Percentiles rank a stretch among this genome's conserved stretches.
Evolutionary conservation across 2,888 invertebrate genomes (phyloP).

Genomic region (Eledone cirrhosa): DNA sequence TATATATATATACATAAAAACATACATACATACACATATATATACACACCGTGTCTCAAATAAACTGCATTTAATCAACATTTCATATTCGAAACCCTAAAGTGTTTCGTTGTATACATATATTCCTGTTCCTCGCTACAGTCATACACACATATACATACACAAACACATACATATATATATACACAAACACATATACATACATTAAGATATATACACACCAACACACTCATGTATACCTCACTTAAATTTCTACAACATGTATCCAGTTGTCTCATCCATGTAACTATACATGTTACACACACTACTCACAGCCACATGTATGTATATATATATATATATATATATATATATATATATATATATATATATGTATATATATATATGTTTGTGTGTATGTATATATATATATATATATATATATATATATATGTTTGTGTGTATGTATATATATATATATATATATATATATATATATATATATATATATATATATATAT

Average conservation of each 20-base stretch:
- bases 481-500: background rate
- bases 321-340: conserved; percentile 1
- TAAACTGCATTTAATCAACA: no score
- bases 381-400: background rate
- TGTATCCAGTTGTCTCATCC: no score
- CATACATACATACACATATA: no score
- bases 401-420: conserved; percentile 1
- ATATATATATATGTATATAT: conserved; percentile 13
- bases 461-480: conserved; percentile 7
- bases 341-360: background rate
- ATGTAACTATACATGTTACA: no score
- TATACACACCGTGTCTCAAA: no score
- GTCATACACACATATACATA: conserved; percentile 5
- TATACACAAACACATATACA: background rate
- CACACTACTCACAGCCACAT: no score
- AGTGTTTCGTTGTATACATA: no score
- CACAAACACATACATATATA: background rate
- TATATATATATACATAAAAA: no score
- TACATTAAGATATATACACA: background rate
- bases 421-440: background rate
- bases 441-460: background rate
- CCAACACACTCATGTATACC: background rate
- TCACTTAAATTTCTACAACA: no score
- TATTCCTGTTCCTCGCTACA: no score
- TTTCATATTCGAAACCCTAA: no score